Percentiles rank a stretch among this genome's conserved stretches.
phyloP scores from a whole-genome alignment of 2,797 vertebrate species.

The Thripadectes ignobilis region DNA sequence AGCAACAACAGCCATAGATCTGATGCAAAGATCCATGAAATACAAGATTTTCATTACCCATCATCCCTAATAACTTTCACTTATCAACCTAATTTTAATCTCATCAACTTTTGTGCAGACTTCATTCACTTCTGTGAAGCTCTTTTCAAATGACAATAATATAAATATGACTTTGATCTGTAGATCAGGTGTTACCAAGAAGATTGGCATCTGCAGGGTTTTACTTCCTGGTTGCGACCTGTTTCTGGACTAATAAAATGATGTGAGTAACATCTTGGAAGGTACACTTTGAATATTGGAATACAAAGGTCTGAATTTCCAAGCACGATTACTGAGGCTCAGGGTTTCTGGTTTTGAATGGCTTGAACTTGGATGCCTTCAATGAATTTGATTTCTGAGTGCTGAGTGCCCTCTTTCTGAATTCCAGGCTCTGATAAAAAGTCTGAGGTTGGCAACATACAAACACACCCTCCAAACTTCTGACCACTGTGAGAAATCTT shows the following conservation, averaged over 20 bases:
- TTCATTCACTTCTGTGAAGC: background rate
- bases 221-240: conserved; percentile 45
- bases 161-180: conserved; percentile 15
- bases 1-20: background rate
- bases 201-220: background rate
- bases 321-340: background rate
- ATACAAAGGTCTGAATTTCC: background rate
- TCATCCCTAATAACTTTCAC: background rate
- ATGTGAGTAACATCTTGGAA: background rate
- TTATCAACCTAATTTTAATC: conserved; percentile 28
- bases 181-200: background rate
- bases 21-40: background rate
- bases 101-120: background rate
- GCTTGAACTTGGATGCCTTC: background rate
- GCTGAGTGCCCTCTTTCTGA: conserved; percentile 20
- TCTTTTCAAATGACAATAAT: conserved; percentile 16
- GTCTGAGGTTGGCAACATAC: background rate
- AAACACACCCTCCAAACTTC: background rate
- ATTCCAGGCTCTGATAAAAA: background rate
- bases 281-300: background rate
- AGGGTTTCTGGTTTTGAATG: background rate
- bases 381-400: conserved; percentile 7
- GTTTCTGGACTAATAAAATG: background rate
- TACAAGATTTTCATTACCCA: background rate
- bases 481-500: background rate